Conservation (phyloP, 1,140 invertebrate species). For the Drosophila nigromelanica region DNA sequence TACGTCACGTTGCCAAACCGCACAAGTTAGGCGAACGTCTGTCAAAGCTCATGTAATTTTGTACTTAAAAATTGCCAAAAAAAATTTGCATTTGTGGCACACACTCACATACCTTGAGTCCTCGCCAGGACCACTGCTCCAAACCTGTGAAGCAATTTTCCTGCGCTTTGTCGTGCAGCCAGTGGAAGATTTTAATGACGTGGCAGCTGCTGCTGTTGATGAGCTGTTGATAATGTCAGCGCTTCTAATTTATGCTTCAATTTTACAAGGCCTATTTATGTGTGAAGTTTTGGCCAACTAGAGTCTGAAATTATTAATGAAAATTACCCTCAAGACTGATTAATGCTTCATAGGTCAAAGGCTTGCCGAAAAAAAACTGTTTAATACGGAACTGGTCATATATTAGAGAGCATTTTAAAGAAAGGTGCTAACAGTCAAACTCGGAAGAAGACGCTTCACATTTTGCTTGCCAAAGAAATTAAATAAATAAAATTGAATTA, state of each 20-base stretch:
- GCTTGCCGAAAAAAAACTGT: too few relatives aligned
- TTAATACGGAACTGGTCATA: too few relatives aligned
- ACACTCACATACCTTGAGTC: background rate
- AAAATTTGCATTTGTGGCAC: background rate
- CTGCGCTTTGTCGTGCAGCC: constrained; percentile 69
- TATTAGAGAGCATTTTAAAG: too few relatives aligned
- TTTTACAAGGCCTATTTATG: constrained; percentile 37
- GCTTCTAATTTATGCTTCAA: constrained; percentile 55
- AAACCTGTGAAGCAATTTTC: constrained; percentile 65
- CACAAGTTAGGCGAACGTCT: constrained; percentile 63
- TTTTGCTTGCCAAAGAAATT: too few relatives aligned
- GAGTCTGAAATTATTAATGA: background rate
- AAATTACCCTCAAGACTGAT: background rate
- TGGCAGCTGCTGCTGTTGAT: constrained; percentile 23
- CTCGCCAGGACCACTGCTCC: background rate
- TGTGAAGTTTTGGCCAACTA: background rate
- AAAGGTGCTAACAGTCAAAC: too few relatives aligned
- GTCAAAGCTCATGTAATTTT: constrained; percentile 33
- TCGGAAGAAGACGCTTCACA: too few relatives aligned
- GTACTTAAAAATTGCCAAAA: constrained; percentile 48
- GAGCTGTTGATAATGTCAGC: constrained; percentile 1
- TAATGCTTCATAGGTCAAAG: background rate
- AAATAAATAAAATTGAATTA: too few relatives aligned
- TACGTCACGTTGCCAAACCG: constrained; percentile 58
- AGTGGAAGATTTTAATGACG: constrained; percentile 79